Evolutionary conservation across 2,888 invertebrate species (phyloP).

Genomic region (Agrotis segetum): DNA sequence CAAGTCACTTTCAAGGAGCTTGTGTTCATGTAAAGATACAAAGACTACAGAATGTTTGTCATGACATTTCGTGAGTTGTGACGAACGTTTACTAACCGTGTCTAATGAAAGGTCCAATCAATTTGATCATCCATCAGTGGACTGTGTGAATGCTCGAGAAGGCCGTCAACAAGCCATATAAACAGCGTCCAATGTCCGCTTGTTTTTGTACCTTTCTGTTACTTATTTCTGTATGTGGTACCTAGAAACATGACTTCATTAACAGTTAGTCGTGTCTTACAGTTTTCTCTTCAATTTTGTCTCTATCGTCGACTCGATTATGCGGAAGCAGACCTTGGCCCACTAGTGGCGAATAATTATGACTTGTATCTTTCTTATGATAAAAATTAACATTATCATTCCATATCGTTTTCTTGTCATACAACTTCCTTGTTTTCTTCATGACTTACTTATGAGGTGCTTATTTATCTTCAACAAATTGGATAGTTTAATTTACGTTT

Average conservation of each 20-base stretch:
- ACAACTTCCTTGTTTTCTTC: conserved; percentile 40
- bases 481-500: background rate
- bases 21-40: conserved; percentile 32
- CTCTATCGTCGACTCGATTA: conserved; percentile 61
- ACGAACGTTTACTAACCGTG: conserved; percentile 32
- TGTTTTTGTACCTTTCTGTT: conserved; percentile 21
- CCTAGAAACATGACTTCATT: conserved; percentile 24
- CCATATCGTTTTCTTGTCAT: conserved; percentile 18
- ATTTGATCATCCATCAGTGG: conserved; percentile 69
- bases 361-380: conserved; percentile 33
- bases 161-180: conserved; percentile 55
- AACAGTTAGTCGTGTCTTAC: conserved; percentile 11
- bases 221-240: conserved; percentile 12
- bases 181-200: conserved; percentile 30
- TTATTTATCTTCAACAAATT: background rate
- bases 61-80: conserved; percentile 40
- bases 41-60: conserved; percentile 42
- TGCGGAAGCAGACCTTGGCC: conserved; percentile 73
- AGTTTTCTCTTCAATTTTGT: conserved; percentile 28
- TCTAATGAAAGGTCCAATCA: conserved; percentile 71
- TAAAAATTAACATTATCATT: conserved; percentile 40
- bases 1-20: conserved; percentile 44
- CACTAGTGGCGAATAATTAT: conserved; percentile 53
- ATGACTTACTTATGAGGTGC: conserved; percentile 5
- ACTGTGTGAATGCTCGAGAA: conserved; percentile 60